Conservation (phyloP, 2,888 invertebrate genomes). For the Cyaniris semiargus region DNA sequence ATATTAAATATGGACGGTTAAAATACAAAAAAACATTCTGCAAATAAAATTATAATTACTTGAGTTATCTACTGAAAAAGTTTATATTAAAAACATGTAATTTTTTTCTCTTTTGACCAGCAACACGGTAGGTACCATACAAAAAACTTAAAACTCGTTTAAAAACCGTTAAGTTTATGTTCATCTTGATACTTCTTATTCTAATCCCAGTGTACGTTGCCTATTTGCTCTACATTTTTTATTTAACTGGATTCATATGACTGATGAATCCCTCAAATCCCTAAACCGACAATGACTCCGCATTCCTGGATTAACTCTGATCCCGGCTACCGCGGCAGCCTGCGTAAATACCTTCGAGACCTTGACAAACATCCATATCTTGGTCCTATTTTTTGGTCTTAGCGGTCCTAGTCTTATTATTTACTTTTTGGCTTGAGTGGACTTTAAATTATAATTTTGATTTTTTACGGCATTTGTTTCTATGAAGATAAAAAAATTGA, state of each 20-base stretch:
- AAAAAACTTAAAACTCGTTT: no score
- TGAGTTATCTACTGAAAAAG: no score
- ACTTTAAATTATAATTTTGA: background rate
- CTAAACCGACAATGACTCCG: slow-evolving; percentile 52
- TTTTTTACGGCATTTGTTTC: no score
- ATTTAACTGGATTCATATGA: slow-evolving; percentile 30
- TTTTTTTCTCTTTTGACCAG: no score
- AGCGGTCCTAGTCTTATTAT: background rate
- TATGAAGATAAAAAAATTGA: no score
- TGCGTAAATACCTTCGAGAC: slow-evolving; percentile 31
- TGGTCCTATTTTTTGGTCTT: background rate
- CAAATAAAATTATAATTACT: no score
- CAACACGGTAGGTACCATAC: no score
- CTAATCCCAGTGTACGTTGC: background rate
- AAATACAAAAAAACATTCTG: no score
- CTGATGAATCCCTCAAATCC: slow-evolving; percentile 46
- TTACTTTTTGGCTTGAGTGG: background rate
- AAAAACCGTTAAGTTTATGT: no score
- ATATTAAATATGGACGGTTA: no score
- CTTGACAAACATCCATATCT: slow-evolving; percentile 25
- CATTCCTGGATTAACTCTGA: slow-evolving; percentile 47
- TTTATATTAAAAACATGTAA: no score
- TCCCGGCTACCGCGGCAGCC: slow-evolving; percentile 41
- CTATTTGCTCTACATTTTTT: slow-evolving; percentile 8
- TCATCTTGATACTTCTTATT: no score